Conservation (phyloP, 2,113 vertebrate genomes). For the Labrus mixtus region DNA sequence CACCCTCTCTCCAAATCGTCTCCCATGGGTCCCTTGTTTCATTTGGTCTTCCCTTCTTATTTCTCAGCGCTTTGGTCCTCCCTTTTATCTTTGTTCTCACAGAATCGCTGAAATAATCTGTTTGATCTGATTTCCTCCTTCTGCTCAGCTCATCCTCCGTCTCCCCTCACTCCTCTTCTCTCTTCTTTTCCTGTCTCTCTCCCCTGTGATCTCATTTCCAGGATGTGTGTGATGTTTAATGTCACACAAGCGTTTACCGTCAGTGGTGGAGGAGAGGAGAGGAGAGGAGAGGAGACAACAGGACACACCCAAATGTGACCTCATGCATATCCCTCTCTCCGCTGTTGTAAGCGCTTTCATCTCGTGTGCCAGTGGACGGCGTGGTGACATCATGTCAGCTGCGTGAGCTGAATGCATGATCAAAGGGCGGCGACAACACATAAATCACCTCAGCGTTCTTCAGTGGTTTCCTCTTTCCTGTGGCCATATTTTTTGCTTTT, state of each 20-base stretch:
- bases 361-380: conserved; percentile 7
- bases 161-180: not conserved
- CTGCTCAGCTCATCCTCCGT: not conserved
- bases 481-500: not conserved
- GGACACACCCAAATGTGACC: conserved; percentile 64
- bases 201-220: conserved; percentile 72
- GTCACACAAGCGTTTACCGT: conserved; percentile 51
- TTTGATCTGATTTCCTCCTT: conserved; percentile 46
- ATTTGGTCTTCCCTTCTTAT: conserved; percentile 27
- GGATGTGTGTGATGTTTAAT: conserved; percentile 48
- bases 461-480: not conserved
- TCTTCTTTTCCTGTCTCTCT: not conserved
- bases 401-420: conserved; percentile 66
- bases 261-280: conserved; percentile 22
- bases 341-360: conserved; percentile 30
- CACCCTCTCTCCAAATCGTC: not conserved
- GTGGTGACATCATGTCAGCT: conserved; percentile 68
- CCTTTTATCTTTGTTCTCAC: conserved; percentile 49
- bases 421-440: conserved; percentile 38
- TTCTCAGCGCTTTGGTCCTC: conserved; percentile 15
- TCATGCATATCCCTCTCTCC: conserved; percentile 44
- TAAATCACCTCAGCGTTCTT: not conserved
- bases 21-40: conserved; percentile 26
- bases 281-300: conserved; percentile 12
- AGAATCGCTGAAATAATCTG: conserved; percentile 49